Percentiles rank a stretch among this genome's conserved stretches.
Conservation (phyloP, 2,113 vertebrate genomes). For the Platysternon megacephalum region DNA sequence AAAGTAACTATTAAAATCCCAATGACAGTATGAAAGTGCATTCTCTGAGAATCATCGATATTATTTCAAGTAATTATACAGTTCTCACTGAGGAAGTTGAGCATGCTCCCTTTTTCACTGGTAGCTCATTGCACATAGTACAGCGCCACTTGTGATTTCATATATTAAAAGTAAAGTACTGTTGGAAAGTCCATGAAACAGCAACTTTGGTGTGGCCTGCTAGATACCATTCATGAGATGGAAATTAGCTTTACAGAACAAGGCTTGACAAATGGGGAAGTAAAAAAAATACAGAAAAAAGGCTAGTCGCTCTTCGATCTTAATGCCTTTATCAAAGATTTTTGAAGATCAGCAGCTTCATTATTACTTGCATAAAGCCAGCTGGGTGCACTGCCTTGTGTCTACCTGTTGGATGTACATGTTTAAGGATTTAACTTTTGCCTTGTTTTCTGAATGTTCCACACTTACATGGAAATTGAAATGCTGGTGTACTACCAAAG, state of each 20-base stretch:
- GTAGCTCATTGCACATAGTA: background rate
- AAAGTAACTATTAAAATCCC: background rate
- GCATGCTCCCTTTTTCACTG: background rate
- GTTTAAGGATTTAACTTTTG: background rate
- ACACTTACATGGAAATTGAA: background rate
- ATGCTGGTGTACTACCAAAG: background rate
- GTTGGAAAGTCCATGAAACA: background rate
- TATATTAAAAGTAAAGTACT: background rate
- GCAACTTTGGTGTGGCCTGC: background rate
- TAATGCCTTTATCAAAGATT: background rate
- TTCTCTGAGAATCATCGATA: constrained; percentile 37
- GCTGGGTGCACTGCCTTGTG: background rate
- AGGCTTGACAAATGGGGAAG: background rate
- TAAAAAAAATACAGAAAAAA: background rate
- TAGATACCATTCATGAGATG: constrained; percentile 2
- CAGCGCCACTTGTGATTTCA: background rate
- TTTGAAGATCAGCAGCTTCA: background rate
- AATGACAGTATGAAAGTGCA: constrained; percentile 48
- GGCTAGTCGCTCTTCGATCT: background rate
- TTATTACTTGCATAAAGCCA: background rate
- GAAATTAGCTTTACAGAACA: background rate
- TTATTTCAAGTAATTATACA: background rate
- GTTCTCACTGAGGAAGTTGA: background rate
- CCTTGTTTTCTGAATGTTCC: background rate
- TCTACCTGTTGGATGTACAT: background rate